Conservation (phyloP, 2,797 vertebrate species). For the Prunella strophiata region DNA sequence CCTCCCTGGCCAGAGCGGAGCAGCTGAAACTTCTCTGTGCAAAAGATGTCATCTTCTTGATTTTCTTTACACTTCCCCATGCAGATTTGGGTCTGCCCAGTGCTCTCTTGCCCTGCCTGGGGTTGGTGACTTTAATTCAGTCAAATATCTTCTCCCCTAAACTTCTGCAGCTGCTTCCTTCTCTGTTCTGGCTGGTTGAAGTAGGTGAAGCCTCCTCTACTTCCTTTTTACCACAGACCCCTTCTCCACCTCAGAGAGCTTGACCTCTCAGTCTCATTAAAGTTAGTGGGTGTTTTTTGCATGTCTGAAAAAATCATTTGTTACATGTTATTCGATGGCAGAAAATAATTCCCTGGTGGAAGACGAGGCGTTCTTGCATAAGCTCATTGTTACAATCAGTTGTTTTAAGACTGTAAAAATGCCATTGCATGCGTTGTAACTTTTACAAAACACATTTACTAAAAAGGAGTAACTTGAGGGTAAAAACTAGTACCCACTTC, state of each 20-base stretch:
- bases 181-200: not conserved
- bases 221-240: not conserved
- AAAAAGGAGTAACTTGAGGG: conserved; percentile 64
- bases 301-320: conserved; percentile 45
- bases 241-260: not conserved
- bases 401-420: conserved; percentile 60
- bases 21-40: not conserved
- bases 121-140: not conserved
- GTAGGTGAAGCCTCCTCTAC: not conserved
- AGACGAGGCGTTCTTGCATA: conserved; percentile 35
- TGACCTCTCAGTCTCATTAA: conserved; percentile 35
- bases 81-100: not conserved
- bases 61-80: not conserved
- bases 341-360: conserved; percentile 64
- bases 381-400: conserved; percentile 62
- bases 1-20: rapidly evolving
- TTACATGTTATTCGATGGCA: conserved; percentile 50
- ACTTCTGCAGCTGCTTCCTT: conserved; percentile 39
- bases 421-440: conserved; percentile 55
- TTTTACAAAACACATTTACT: conserved; percentile 63
- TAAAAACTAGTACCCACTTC: conserved; percentile 55
- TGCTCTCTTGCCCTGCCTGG: not conserved
- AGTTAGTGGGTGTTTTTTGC: conserved; percentile 28
- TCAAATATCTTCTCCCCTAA: not conserved
- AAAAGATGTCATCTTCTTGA: not conserved